A percentile compares a stretch with the other conserved stretches of the same genome.
Evolutionary conservation across 2,888 invertebrate genomes (phyloP).

Genomic region (Lasioglossum malachurum): DNA sequence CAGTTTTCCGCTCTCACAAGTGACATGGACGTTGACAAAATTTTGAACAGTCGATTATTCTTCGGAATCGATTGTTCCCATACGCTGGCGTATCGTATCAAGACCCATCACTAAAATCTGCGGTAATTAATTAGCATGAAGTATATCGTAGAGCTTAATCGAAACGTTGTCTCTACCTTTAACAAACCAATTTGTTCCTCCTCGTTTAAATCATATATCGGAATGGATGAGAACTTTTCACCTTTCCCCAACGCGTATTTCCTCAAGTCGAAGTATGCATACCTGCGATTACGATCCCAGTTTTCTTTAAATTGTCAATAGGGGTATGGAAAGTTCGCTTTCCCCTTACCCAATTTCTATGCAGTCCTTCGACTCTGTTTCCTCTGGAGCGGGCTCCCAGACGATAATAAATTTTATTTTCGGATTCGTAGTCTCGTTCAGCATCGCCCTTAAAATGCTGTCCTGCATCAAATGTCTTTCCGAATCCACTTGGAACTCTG

Average conservation of each 20-base stretch:
- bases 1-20: not conserved
- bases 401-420: constrained; percentile 77
- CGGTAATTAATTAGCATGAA: constrained; percentile 35
- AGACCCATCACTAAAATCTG: constrained; percentile 73
- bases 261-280: constrained; percentile 76
- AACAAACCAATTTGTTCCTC: constrained; percentile 74
- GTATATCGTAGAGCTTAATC: not conserved
- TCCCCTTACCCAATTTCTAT: constrained; percentile 77
- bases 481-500: constrained; percentile 77
- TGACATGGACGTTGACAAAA: not conserved
- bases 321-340: not conserved
- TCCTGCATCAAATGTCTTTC: constrained; percentile 69
- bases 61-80: constrained; percentile 19
- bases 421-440: constrained; percentile 71
- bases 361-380: constrained; percentile 77
- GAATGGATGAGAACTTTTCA: constrained; percentile 66
- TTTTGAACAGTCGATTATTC: not conserved
- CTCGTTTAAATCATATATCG: constrained; percentile 64
- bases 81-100: constrained; percentile 68
- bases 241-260: constrained; percentile 71
- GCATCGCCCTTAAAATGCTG: constrained; percentile 73
- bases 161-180: constrained; percentile 67
- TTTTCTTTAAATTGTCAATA: not conserved
- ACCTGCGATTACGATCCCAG: constrained; percentile 61
- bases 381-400: constrained; percentile 77